phyloP scores from a whole-genome alignment of 2,113 vertebrate genomes.

The Accipiter virgatus region DNA sequence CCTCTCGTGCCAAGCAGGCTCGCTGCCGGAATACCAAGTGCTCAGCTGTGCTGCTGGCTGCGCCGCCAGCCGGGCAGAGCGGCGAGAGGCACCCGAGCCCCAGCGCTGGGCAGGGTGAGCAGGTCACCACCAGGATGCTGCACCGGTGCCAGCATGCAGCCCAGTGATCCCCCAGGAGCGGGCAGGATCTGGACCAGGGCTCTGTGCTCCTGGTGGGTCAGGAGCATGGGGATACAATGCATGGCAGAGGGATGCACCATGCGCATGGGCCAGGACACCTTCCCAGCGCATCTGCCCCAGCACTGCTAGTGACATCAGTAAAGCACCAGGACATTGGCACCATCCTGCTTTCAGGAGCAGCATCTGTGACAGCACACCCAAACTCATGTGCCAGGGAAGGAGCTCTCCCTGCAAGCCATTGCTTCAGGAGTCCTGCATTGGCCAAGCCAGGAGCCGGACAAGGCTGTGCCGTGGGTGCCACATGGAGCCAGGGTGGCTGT shows the following conservation, averaged over 20 bases:
- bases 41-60: conserved; percentile 9
- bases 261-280: not conserved
- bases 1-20: not conserved
- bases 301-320: not conserved
- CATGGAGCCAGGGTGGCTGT: not conserved
- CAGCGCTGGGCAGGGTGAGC: not conserved
- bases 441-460: not conserved
- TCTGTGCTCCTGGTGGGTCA: not conserved
- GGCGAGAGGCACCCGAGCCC: not conserved
- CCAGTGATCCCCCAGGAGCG: not conserved
- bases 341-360: not conserved
- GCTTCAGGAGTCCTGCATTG: not conserved
- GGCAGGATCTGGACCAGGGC: not conserved
- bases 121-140: not conserved
- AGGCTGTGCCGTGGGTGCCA: not conserved
- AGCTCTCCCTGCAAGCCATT: not conserved
- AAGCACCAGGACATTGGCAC: not conserved
- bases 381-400: not conserved
- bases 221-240: not conserved
- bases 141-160: accelerated
- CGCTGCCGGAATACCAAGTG: conserved; percentile 25
- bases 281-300: not conserved
- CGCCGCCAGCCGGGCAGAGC: not conserved
- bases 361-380: not conserved
- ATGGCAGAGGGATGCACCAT: not conserved